Percentiles rank a stretch among this genome's conserved stretches.
Conservation (phyloP, 1,140 invertebrate species). For the Drosophila pandora region DNA sequence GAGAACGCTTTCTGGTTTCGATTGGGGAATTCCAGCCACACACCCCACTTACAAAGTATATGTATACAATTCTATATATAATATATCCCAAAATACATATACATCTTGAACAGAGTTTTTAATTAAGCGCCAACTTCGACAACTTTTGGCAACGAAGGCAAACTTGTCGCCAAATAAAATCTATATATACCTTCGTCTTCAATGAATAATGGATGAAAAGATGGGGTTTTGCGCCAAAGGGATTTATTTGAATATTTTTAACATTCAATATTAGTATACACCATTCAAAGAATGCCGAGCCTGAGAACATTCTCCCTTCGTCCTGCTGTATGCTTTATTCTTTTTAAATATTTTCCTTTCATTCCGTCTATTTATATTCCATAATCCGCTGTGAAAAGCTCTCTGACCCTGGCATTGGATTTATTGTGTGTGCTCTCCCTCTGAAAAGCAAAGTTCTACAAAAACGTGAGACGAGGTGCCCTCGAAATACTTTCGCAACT, state of each 20-base stretch:
- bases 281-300: slow-evolving; percentile 13
- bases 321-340: background rate
- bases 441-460: no score
- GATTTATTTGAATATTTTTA: slow-evolving; percentile 22
- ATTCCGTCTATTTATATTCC: slow-evolving; percentile 19
- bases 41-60: no score
- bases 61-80: no score
- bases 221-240: background rate
- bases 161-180: background rate
- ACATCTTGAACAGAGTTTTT: slow-evolving; percentile 15
- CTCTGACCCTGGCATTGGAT: slow-evolving; percentile 18
- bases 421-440: slow-evolving; percentile 10
- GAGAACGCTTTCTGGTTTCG: slow-evolving; percentile 17
- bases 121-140: slow-evolving; percentile 40
- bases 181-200: background rate
- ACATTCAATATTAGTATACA: slow-evolving; percentile 19
- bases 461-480: background rate
- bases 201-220: background rate
- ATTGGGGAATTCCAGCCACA: slow-evolving; percentile 40
- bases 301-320: background rate
- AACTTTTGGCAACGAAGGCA: background rate
- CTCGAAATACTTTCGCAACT: slow-evolving; percentile 6
- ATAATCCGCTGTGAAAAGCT: slow-evolving; percentile 28
- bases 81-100: background rate
- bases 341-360: slow-evolving; percentile 1